Base-by-base conservation (phyloP, 2,113 vertebrate genomes). In the Synodontis membranacea region DNA sequence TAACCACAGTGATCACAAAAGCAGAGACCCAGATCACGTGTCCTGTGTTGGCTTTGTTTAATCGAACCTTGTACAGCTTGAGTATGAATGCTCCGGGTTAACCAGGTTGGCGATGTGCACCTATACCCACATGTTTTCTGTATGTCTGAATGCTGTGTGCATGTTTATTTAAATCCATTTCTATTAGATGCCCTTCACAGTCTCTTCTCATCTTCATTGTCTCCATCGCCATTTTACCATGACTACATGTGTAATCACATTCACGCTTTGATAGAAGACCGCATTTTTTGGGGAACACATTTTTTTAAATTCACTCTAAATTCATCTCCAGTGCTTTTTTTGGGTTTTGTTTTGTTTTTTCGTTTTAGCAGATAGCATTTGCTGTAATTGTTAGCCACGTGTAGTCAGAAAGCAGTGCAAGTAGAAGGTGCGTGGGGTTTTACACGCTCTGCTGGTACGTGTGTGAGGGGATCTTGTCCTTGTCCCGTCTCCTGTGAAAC, bases 401-500 rank as follows among this genome's bases (percentile, higher is more conserved):
- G 46, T 44, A 64, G 80, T 66, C 50, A 83, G 60, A 50, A 6
- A 10, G 11, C 17, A 31, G 80, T 82, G 56, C 81, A 83, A 46
- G 37, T 7, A 58, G 78, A 80, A 28, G 34, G 78, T 37, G 52
- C 42, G 54, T 58, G 78, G 78, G 10, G 52, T 39, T 39, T 80
- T 34, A 46, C 11, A 19, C 46, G 31, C 74, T 72, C 39, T 52
- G 31, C 82, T 34, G 23, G 68, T 84, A 39, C 46, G 72, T 79
- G 28, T 62, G 10, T 72, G 17, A 58, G 19, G 34, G 50, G 39
- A 10, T 87, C n/a, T 56, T 87, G 52, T 86, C 37, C 58, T 84
- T 92, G 90, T 94, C 86, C 31, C 90, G 93, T 94, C 89, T 91
- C 88, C 78, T 82, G 39, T 87, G 62, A 81, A 68, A 88, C 89